phyloP scores from a whole-genome alignment of 2,113 vertebrate species.

The Synchiropus splendidus region DNA sequence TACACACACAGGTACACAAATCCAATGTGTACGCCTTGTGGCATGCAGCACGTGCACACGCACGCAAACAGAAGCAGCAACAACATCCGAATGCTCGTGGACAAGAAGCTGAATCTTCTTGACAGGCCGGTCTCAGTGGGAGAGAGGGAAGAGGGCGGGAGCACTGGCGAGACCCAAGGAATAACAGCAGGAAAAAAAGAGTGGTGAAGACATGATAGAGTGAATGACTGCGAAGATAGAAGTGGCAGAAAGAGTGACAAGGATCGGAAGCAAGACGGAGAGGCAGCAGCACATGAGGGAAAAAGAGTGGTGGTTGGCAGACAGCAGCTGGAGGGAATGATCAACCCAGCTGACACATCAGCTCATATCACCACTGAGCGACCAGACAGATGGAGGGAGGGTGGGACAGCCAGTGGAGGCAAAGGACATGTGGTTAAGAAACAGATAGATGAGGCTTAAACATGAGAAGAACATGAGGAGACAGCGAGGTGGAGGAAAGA shows the following conservation, averaged over 20 bases:
- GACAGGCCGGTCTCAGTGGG: conserved; percentile 44
- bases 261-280: conserved; percentile 33
- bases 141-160: conserved; percentile 28
- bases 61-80: conserved; percentile 17
- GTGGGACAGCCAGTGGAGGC: conserved; percentile 15
- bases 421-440: conserved; percentile 26
- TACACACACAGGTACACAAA: conserved; percentile 1
- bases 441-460: conserved; percentile 19
- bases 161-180: conserved; percentile 19
- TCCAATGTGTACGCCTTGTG: conserved; percentile 8
- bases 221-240: conserved; percentile 28
- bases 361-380: conserved; percentile 43
- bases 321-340: conserved; percentile 59
- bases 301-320: conserved; percentile 45
- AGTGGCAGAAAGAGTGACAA: conserved; percentile 34
- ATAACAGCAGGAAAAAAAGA: conserved; percentile 14
- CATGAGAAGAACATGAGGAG: conserved; percentile 12
- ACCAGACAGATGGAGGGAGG: conserved; percentile 32
- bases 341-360: conserved; percentile 60
- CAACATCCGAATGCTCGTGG: conserved; percentile 26
- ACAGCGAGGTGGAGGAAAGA: conserved; percentile 13
- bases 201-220: conserved; percentile 32
- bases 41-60: conserved; percentile 6
- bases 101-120: conserved; percentile 41
- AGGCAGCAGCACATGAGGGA: conserved; percentile 35